These are phyloP conservation scores for Thereva unica DNA, from an alignment of 2,888 invertebrate species.

Conservation along the genomic window DNA sequence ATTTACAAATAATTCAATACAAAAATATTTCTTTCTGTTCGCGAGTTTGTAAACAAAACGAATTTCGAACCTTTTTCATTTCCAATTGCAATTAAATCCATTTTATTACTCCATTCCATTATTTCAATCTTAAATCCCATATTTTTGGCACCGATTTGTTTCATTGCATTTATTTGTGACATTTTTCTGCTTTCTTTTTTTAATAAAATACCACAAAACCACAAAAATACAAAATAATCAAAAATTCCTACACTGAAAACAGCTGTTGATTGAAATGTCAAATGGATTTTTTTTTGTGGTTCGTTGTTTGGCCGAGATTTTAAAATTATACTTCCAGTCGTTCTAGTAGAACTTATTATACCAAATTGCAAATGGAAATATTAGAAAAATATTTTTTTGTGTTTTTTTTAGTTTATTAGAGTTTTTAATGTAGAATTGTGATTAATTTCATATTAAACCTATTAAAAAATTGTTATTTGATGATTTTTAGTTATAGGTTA, in stretches of 20 bases:
- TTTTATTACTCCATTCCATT: slow-evolving; percentile 92
- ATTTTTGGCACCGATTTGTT: slow-evolving; percentile 54
- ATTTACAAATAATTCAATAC: not conserved
- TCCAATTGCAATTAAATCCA: slow-evolving; percentile 89
- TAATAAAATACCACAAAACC: not conserved
- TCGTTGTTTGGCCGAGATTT: too few species aligned
- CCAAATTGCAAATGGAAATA: too few species aligned
- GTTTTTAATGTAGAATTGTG: too few species aligned
- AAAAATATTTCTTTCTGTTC: slow-evolving; percentile 5
- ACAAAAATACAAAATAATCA: slow-evolving; percentile 3
- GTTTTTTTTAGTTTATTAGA: too few species aligned
- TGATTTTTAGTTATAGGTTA: too few species aligned
- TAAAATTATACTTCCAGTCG: too few species aligned
- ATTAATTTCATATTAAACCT: too few species aligned
- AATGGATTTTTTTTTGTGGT: too few species aligned
- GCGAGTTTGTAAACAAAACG: not conserved
- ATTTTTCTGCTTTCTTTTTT: slow-evolving; percentile 43
- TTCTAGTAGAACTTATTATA: too few species aligned
- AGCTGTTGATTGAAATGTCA: too few species aligned
- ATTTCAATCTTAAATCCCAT: slow-evolving; percentile 65
- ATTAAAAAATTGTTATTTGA: too few species aligned
- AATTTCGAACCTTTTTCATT: slow-evolving; percentile 73
- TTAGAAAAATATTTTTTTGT: too few species aligned
- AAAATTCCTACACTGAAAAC: not conserved
- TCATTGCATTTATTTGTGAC: slow-evolving; percentile 55